Evolutionary conservation across 2,888 invertebrate species (phyloP).

Genomic region (Scaptomyza polygonia): DNA sequence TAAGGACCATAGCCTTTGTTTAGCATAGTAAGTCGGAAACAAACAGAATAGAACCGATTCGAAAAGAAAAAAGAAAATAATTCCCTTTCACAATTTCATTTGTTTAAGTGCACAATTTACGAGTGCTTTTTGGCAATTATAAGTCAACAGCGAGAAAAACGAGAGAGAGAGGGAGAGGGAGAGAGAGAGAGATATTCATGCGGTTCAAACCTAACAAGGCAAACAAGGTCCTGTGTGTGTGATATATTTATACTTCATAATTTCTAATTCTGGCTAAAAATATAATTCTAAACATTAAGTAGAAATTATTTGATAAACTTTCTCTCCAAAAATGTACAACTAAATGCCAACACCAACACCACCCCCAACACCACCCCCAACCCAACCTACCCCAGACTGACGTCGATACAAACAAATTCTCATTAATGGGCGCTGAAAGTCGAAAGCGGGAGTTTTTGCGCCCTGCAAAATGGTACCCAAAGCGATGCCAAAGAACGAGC

Average conservation of each 20-base stretch:
- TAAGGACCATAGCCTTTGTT: background rate
- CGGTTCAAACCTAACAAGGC: background rate
- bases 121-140: conserved; percentile 61
- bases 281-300: conserved; percentile 82
- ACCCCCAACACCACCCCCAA: background rate
- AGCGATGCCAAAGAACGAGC: conserved; percentile 49
- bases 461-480: conserved; percentile 58
- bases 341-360: conserved; percentile 45
- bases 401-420: conserved; percentile 83
- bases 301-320: conserved; percentile 83
- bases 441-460: conserved; percentile 44
- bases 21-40: background rate
- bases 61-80: background rate
- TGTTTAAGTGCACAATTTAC: conserved; percentile 69
- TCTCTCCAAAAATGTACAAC: conserved; percentile 76
- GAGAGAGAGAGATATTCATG: conserved; percentile 60
- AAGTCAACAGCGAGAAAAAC: conserved; percentile 17
- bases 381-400: conserved; percentile 41
- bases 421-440: conserved; percentile 76
- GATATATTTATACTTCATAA: conserved; percentile 80
- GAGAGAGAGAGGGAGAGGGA: too few species aligned
- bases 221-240: conserved; percentile 45
- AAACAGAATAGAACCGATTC: conserved; percentile 15
- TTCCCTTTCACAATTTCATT: conserved; percentile 54
- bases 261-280: conserved; percentile 77